Base-by-base conservation (phyloP, 1,140 invertebrate species). In the Ips typographus region DNA sequence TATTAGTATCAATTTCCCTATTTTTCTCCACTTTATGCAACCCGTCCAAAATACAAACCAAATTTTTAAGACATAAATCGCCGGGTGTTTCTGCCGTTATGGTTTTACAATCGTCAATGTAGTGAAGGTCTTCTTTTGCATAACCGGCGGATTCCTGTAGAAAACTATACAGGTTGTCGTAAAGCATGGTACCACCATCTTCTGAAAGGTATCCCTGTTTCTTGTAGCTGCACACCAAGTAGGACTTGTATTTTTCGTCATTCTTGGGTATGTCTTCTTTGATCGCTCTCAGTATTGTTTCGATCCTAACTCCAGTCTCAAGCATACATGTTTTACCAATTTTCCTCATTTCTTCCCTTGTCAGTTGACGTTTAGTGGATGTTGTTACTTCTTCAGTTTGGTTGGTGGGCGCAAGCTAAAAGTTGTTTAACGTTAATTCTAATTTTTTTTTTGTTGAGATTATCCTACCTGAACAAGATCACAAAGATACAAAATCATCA, bases 161-260 rank as follows among this genome's bases (percentile, higher is more conserved):
- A 36, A 60, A 44, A 22, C 36, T 40, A 8, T n/a, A 8, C 4
- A 44, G 7, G 40, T 44, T 42, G 42, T 60, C 36, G 40, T 44
- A 44, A 6, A 60, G 6, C 36, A 55, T 55, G 1, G 52, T 55
- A 5, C 37, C 37, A 2, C 52, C 52, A n/a, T 55, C 52, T n/a
- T 55, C 52, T 6, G 52, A 55, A 6, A 55, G 52, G 37, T 55
- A 55, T 5, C 52, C 52, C 4, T 55, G 52, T 22, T 55, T 55
- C 52, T 55, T 55, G 8, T 55, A 55, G 37, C 52, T 55, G 37
- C 52, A 55, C 37, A 38, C 52, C 37, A 55, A 55, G 37, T 3
- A 55, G 2, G 8, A 6, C 4, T 55, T 7, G 52, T 55, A 55
- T 55, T 55, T 55, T 55, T 37, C 8, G 8, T 55, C 37, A 2